Conservation (phyloP, 2,797 vertebrate genomes). For the Acrossocheilus wenchowensis region DNA sequence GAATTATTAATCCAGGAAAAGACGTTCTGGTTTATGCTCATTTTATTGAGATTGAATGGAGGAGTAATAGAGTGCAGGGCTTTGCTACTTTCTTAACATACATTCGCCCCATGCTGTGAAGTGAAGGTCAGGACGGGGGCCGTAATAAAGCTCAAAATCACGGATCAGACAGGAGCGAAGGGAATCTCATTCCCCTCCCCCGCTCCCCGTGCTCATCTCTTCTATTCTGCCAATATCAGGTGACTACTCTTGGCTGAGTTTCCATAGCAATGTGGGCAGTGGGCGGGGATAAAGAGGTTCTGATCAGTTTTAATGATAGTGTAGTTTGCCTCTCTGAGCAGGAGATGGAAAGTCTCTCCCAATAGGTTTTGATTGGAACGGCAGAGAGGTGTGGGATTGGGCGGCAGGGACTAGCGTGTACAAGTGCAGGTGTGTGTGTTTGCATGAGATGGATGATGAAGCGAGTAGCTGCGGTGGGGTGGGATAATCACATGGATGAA, state of each 20-base stretch:
- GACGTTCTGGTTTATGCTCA: slow-evolving; percentile 32
- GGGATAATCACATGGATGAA: slow-evolving; percentile 51
- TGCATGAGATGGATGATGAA: slow-evolving; percentile 45
- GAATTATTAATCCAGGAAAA: slow-evolving; percentile 45
- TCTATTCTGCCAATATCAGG: slow-evolving; percentile 55
- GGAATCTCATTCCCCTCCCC: slow-evolving; percentile 29
- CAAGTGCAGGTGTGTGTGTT: slow-evolving; percentile 29
- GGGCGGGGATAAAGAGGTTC: slow-evolving; percentile 56
- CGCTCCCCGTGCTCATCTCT: slow-evolving; percentile 36
- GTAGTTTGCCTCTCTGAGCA: slow-evolving; percentile 48
- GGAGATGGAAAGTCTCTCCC: slow-evolving; percentile 45
- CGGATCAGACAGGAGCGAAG: slow-evolving; percentile 18
- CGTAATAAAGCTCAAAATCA: slow-evolving; percentile 48
- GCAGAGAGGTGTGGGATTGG: slow-evolving; percentile 23
- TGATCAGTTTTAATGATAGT: slow-evolving; percentile 62
- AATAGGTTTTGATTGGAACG: slow-evolving; percentile 46
- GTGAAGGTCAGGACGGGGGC: slow-evolving; percentile 47
- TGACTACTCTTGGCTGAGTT: slow-evolving; percentile 58
- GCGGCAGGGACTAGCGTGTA: neutral
- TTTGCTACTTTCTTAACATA: slow-evolving; percentile 35
- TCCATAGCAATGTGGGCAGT: slow-evolving; percentile 59
- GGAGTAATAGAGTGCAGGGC: slow-evolving; percentile 20
- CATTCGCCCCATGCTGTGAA: slow-evolving; percentile 26
- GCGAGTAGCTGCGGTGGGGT: slow-evolving; percentile 35
- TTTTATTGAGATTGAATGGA: slow-evolving; percentile 44